These are phyloP conservation scores for Vanessa cardui DNA, from an alignment of 2,888 invertebrate species.

Conservation along the genomic window DNA sequence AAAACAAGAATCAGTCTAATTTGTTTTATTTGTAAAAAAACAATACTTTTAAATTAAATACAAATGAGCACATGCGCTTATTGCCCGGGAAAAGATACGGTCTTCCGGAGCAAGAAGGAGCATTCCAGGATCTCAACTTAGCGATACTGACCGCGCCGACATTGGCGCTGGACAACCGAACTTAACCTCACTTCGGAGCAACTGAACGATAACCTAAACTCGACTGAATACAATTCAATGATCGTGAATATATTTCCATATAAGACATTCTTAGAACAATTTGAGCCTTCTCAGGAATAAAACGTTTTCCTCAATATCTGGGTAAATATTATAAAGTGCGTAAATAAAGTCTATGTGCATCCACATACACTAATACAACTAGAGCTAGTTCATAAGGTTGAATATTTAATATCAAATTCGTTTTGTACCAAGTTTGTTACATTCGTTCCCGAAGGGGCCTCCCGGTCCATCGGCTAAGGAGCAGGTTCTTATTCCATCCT, in stretches of 20 bases:
- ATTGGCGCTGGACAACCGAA: constrained; percentile 27
- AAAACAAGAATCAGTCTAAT: constrained; percentile 72
- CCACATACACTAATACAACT: constrained; percentile 65
- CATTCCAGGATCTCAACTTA: constrained; percentile 47
- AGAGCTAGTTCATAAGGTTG: constrained; percentile 61
- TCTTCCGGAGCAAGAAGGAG: constrained; percentile 82
- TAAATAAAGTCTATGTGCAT: constrained; percentile 62
- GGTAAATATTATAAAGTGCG: constrained; percentile 42
- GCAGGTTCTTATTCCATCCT: constrained; percentile 41
- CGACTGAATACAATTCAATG: constrained; percentile 10
- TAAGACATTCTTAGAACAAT: constrained; percentile 25
- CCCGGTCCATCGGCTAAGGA: constrained; percentile 36
- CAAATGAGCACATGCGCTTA: constrained; percentile 75
- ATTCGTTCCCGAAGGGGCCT: constrained; percentile 40
- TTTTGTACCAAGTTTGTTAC: constrained; percentile 73
- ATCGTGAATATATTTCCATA: constrained; percentile 4
- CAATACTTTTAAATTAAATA: constrained; percentile 70
- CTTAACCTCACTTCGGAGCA: constrained; percentile 27
- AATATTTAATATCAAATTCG: constrained; percentile 65
- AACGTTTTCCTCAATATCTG: constrained; percentile 30
- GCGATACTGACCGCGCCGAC: constrained; percentile 20
- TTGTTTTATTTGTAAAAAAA: constrained; percentile 81
- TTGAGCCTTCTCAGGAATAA: constrained; percentile 36
- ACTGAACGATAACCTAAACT: constrained; percentile 26
- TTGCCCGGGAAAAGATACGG: constrained; percentile 80